Conservation (phyloP, 1,140 invertebrate species). For the Cyrtorhinus lividipennis region DNA sequence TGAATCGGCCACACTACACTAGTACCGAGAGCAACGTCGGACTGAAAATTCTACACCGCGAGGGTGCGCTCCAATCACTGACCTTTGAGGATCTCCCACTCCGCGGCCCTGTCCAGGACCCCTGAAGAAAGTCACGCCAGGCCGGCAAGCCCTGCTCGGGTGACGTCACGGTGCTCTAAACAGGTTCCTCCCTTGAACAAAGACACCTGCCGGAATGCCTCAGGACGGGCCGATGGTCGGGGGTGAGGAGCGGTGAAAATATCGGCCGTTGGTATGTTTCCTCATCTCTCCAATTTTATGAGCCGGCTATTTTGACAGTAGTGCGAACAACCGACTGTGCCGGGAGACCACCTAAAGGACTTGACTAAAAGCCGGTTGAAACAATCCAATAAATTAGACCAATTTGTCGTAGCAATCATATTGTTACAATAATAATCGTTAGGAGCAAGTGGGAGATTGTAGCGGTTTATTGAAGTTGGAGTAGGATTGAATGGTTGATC, state of each 20-base stretch:
- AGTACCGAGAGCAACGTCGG: not conserved
- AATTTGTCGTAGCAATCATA: too few relatives aligned
- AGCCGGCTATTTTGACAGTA: too few relatives aligned
- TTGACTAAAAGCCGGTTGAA: too few relatives aligned
- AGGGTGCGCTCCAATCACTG: conserved; percentile 1
- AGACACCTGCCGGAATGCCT: not conserved
- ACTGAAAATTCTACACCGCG: not conserved
- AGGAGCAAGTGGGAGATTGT: too few relatives aligned
- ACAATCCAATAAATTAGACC: too few relatives aligned
- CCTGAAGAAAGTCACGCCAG: conserved; percentile 6
- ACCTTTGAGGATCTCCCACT: not conserved
- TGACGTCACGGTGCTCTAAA: conserved; percentile 1
- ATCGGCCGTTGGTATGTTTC: too few relatives aligned
- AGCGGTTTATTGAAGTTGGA: too few relatives aligned
- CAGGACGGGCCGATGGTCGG: not conserved
- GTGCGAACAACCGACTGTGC: too few relatives aligned
- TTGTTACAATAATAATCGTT: too few relatives aligned
- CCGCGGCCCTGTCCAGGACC: not conserved
- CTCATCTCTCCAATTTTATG: too few relatives aligned
- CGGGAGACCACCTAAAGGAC: too few relatives aligned
- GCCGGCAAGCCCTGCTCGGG: not conserved
- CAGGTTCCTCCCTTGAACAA: conserved; percentile 1
- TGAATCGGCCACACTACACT: not conserved
- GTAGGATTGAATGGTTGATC: too few relatives aligned
- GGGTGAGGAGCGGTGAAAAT: not conserved